These are phyloP conservation scores for Pelobates cultripes DNA, from an alignment of 2,797 vertebrate genomes.

Conservation along the genomic window DNA sequence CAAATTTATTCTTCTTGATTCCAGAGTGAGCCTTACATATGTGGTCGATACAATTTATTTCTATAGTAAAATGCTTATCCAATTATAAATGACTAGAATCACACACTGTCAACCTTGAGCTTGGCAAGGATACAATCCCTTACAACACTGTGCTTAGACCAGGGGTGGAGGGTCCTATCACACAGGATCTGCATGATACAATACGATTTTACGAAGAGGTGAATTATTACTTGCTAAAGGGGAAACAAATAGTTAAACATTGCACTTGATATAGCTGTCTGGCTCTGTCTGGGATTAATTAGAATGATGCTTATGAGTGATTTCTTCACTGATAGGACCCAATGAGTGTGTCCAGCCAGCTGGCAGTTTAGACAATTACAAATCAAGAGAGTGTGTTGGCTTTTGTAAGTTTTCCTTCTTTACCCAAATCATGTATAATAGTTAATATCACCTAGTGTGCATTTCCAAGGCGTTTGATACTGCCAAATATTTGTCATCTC, in stretches of 20 bases:
- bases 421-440: slow-evolving; percentile 53
- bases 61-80: too few relatives aligned
- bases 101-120: too few relatives aligned
- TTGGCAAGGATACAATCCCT: too few relatives aligned
- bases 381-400: slow-evolving; percentile 54
- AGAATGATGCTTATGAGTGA: slow-evolving; percentile 51
- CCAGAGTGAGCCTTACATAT: too few relatives aligned
- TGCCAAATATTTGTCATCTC: slow-evolving; percentile 55
- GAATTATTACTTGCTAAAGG: not conserved
- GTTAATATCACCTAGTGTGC: slow-evolving; percentile 54
- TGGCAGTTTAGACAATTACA: slow-evolving; percentile 42
- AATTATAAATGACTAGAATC: too few relatives aligned
- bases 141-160: too few relatives aligned
- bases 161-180: too few relatives aligned
- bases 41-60: too few relatives aligned
- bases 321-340: slow-evolving; percentile 52
- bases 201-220: too few relatives aligned
- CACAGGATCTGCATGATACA: too few relatives aligned
- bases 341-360: slow-evolving; percentile 44
- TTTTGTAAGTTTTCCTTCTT: slow-evolving; percentile 35
- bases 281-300: slow-evolving; percentile 46
- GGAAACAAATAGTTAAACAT: slow-evolving; percentile 36
- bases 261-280: slow-evolving; percentile 30
- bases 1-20: too few relatives aligned
- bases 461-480: slow-evolving; percentile 27